phyloP scores from a whole-genome alignment of 2,888 invertebrate species.

The Thumatha senex region DNA sequence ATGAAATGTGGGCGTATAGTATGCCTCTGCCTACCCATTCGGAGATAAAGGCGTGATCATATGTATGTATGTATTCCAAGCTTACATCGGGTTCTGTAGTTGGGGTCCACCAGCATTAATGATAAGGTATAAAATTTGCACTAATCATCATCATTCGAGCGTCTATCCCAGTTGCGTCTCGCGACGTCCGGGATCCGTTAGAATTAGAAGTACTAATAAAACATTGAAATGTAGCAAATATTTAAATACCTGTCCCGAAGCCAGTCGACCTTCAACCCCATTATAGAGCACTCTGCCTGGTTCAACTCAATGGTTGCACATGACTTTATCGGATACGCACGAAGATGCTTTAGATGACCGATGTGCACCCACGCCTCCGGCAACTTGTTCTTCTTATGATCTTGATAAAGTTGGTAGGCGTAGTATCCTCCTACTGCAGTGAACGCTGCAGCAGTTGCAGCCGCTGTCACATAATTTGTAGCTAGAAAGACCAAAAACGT shows the following conservation, averaged over 20 bases:
- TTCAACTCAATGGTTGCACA: slow-evolving; percentile 75
- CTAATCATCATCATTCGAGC: too few relatives aligned
- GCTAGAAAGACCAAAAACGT: slow-evolving; percentile 38
- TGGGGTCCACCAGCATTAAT: too few relatives aligned
- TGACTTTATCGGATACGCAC: slow-evolving; percentile 85
- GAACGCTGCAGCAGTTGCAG: slow-evolving; percentile 50
- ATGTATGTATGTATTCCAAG: too few relatives aligned
- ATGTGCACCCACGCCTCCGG: slow-evolving; percentile 83
- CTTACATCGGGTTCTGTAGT: too few relatives aligned
- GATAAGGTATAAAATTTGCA: too few relatives aligned
- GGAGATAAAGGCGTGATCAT: too few relatives aligned
- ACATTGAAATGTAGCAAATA: too few relatives aligned
- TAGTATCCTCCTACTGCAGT: slow-evolving; percentile 56
- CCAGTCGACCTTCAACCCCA: slow-evolving; percentile 82
- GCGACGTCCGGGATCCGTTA: too few relatives aligned
- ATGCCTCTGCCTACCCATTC: too few relatives aligned
- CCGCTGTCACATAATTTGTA: slow-evolving; percentile 48
- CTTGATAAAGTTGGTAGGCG: slow-evolving; percentile 53
- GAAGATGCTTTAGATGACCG: slow-evolving; percentile 80
- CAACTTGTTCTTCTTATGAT: slow-evolving; percentile 41
- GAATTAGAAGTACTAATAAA: too few relatives aligned
- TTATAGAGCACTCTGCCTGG: slow-evolving; percentile 76
- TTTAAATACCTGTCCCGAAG: slow-evolving; percentile 74
- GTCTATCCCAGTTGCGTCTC: too few relatives aligned
- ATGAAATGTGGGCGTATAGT: too few relatives aligned